Base-by-base conservation (phyloP, 2,888 invertebrate genomes). In the Parnassius smintheus region DNA sequence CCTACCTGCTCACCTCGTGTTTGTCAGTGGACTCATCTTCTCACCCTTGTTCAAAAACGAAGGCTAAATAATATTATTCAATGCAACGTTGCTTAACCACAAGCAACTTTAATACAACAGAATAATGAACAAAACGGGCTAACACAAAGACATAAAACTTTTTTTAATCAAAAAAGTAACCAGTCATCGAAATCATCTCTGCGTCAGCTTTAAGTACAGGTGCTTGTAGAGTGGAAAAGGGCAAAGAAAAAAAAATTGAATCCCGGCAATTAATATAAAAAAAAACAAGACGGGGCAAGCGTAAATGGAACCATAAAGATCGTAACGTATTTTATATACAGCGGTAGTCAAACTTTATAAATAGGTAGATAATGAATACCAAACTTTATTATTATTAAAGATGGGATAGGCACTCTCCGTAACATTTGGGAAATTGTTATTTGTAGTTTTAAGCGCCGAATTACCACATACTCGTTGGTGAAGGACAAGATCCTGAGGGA, bases 151-250 rank as follows among this genome's bases (percentile, higher is more conserved):
- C 56, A 59, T 49, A 64, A 67, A 67, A 62, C 67, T 71, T 70
- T 74, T 79, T 83, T 84, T 82, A 71, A 76, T 61, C 66, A 70
- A 71, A 77, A 83, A 87, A 82, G 83, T 83, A 83, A 80, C 86
- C 75, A 89, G 87, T 89, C 89, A 90, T 87, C 78, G 80, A 76
- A 83, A 81, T 83, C 78, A 81, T 78, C 77, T 75, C 72, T 75
- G 81, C 80, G 79, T 72, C 73, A 70, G 74, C 75, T 77, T 80
- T 75, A 80, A 75, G 74, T 80, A 88, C 90, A 90, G 90, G 88
- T 90, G 89, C 81, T 80, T 72, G 76, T 74, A 68, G 70, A 70
- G 72, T 77, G 78, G 78, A 81, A 81, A 81, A 74, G 65, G 64
- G 70, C 35, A 55, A 42, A 9, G 13, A 18, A 18, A 72, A 70